Percentiles rank a stretch among this genome's conserved stretches.
phyloP scores from a whole-genome alignment of 2,797 vertebrate species.

The Odontamblyopus rebecca region DNA sequence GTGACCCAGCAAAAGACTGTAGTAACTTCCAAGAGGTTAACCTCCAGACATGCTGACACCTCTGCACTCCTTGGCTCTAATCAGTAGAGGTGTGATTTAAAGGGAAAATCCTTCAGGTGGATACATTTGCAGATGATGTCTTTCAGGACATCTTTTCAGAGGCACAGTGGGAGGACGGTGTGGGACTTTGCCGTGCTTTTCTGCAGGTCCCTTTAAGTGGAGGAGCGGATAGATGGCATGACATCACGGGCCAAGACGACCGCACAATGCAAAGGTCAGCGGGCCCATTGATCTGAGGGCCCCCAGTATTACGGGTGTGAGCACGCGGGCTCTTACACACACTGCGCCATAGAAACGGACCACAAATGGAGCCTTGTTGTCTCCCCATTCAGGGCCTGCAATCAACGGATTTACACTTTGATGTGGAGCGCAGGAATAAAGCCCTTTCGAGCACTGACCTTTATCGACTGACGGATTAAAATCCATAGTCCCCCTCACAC shows the following conservation, averaged over 20 bases:
- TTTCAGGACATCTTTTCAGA: conserved; percentile 76
- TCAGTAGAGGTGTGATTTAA: conserved; percentile 68
- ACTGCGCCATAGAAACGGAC: conserved; percentile 77
- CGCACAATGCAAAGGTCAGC: conserved; percentile 80
- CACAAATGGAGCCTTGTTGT: conserved; percentile 81
- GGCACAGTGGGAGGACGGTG: conserved; percentile 74
- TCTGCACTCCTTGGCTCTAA: conserved; percentile 39
- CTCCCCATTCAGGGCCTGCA: conserved; percentile 78
- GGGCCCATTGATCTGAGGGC: conserved; percentile 81
- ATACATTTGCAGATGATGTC: conserved; percentile 78
- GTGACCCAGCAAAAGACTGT: conserved; percentile 52
- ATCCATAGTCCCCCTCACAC: conserved; percentile 67
- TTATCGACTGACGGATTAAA: conserved; percentile 82
- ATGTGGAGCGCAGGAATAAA: conserved; percentile 81
- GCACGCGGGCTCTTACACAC: conserved; percentile 74
- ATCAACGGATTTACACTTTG: conserved; percentile 83
- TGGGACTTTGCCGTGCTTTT: conserved; percentile 75
- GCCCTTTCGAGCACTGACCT: conserved; percentile 79
- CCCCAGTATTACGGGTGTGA: conserved; percentile 73
- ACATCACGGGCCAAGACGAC: conserved; percentile 76
- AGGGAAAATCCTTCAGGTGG: conserved; percentile 66
- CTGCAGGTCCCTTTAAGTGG: conserved; percentile 75
- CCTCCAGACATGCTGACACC: conserved; percentile 43
- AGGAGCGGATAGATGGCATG: conserved; percentile 78
- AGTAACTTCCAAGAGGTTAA: conserved; percentile 34